Base-by-base conservation (phyloP, 2,888 invertebrate species). In the Troilus luridus region DNA sequence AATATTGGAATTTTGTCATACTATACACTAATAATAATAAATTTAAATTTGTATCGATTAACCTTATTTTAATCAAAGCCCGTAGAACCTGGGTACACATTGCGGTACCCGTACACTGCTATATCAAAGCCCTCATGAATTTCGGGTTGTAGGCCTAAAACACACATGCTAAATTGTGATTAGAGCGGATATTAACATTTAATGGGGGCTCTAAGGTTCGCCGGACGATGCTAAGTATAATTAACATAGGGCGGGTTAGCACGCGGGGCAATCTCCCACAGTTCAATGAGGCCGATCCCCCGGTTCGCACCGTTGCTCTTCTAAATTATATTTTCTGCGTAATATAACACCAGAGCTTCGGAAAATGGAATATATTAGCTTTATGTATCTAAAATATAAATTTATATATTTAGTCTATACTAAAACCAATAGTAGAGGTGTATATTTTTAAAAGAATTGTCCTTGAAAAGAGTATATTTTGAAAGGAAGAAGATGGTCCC, bases 131-230 rank as follows among this genome's bases (percentile, higher is more conserved):
- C 72, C 17, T 19, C 0, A 41, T 41, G 27, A 77, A 77, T 77
- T 77, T 77, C 14, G 14, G 72, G 72, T 17, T 77, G 6, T 77
- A 7, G 17, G 2, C 41, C 41, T 41, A 77, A 77, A 77, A 17
- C 72, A 19, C 72, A 77, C 17, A 41, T 27, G 72, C 72, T 77
- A 77, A 77, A 77, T 77, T 77, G 72, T 77, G 17, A 41, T 77
- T 77, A 77, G 41, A 17, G 72, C 72, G 72, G 72, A 77, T 77
- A 77, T 77, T 77, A 77, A 41, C 72, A 7, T 77, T 77, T 77
- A 77, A 77, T 77, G 72, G 41, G 17, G 72, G 72, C 72, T 17
- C 41, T 77, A 77, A 77, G 72, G 72, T 77, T 77, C 41, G 72
- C 72, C 72, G 41, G 72, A 27, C 72, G 41, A 77, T 77, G 72